phyloP scores from a whole-genome alignment of 2,888 invertebrate genomes.

The Erebia palarica region DNA sequence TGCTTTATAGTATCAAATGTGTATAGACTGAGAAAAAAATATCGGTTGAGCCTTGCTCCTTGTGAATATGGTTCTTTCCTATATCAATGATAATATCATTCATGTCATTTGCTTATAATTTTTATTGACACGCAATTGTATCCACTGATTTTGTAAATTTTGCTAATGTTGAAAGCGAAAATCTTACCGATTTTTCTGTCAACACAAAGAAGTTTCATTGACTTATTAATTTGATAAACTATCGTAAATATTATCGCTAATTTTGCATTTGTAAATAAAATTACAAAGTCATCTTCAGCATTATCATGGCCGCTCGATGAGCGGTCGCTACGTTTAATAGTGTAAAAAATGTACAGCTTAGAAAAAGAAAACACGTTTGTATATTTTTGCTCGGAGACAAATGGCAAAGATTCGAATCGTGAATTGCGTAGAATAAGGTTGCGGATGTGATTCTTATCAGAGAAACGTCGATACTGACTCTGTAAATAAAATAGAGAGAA shows the following conservation, averaged over 20 bases:
- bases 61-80: conserved; percentile 17
- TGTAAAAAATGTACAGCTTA: conserved; percentile 80
- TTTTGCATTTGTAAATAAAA: background rate
- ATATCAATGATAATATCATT: background rate
- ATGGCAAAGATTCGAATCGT: conserved; percentile 57
- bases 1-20: conserved; percentile 53
- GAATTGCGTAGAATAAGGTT: conserved; percentile 58
- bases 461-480: conserved; percentile 27
- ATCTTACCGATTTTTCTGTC: background rate
- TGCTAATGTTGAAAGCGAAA: background rate
- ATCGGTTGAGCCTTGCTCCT: conserved; percentile 35
- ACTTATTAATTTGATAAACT: background rate
- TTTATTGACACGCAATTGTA: background rate
- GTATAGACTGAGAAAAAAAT: conserved; percentile 61
- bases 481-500: conserved; percentile 7
- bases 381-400: conserved; percentile 76
- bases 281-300: background rate
- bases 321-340: conserved; percentile 53
- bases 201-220: background rate
- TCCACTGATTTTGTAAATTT: background rate
- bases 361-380: conserved; percentile 63
- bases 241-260: too few species aligned
- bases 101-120: background rate
- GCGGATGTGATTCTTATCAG: conserved; percentile 48
- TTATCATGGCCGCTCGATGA: conserved; percentile 47